These are phyloP conservation scores for Pogonognathellus flavescens DNA, from an alignment of 1,140 invertebrate genomes.

Conservation along the genomic window DNA sequence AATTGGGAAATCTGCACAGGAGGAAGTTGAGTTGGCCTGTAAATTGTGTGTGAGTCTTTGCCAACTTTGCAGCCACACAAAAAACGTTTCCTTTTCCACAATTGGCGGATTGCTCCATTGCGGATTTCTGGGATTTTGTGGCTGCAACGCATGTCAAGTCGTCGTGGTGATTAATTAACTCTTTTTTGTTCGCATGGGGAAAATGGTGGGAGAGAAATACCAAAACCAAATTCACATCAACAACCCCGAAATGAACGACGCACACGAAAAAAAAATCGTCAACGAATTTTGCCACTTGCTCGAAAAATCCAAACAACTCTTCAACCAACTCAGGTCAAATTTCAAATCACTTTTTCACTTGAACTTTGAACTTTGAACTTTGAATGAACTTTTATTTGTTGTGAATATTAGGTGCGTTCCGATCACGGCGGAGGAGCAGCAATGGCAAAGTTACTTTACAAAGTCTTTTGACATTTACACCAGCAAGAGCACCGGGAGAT, in stretches of 20 bases:
- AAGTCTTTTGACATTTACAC: slow-evolving; percentile 97
- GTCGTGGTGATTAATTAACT: too few relatives aligned
- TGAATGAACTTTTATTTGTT: neutral
- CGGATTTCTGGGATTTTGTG: too few relatives aligned
- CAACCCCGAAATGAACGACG: neutral
- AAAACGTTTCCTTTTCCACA: too few relatives aligned
- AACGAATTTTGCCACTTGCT: slow-evolving; percentile 96
- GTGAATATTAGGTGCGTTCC: neutral
- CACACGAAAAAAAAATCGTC: slow-evolving; percentile 88
- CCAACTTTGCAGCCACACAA: too few relatives aligned
- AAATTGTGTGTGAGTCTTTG: too few relatives aligned
- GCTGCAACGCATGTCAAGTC: too few relatives aligned
- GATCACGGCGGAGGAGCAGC: slow-evolving; percentile 76
- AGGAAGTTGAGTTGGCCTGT: too few relatives aligned
- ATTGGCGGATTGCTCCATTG: too few relatives aligned
- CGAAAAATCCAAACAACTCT: slow-evolving; percentile 97
- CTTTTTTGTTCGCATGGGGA: neutral
- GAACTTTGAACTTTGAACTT: neutral
- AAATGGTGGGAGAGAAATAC: slow-evolving; percentile 29
- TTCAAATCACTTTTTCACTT: neutral
- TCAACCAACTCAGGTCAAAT: slow-evolving; percentile 90
- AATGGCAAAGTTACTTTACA: slow-evolving; percentile 98
- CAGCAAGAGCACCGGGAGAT: slow-evolving; percentile 77
- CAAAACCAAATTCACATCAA: too few relatives aligned
- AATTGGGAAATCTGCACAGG: too few relatives aligned